These are phyloP conservation scores for Galaxea fascicularis DNA, from an alignment of 92 coral and sea anemone genomes.

Conservation along the genomic window DNA sequence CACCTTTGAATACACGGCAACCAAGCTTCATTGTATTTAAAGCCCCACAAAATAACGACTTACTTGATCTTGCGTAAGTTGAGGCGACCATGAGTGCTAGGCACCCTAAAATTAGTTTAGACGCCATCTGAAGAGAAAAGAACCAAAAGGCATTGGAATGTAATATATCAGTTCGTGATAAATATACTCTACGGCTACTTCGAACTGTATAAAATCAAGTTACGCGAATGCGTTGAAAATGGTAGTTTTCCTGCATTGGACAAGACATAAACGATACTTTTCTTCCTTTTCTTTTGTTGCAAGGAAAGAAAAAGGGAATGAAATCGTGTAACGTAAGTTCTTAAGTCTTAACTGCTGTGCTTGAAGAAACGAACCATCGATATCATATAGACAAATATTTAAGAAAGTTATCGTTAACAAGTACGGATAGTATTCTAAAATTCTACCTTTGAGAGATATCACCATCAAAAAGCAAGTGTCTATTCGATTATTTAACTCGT, in stretches of 20 bases:
- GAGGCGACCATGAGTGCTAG: conserved; percentile 90
- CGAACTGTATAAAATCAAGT: no score
- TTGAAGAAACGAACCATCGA: not conserved
- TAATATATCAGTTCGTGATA: not conserved
- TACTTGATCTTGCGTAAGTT: conserved; percentile 94
- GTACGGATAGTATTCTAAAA: not conserved
- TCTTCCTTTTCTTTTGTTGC: no score
- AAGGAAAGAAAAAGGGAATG: not conserved
- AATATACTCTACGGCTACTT: not conserved
- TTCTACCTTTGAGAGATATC: not conserved
- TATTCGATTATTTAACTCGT: not conserved
- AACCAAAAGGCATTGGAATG: not conserved
- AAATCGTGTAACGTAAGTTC: not conserved
- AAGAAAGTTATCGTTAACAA: no score
- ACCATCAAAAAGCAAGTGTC: not conserved
- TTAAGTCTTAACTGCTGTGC: not conserved
- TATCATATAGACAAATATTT: no score
- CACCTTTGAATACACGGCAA: not conserved
- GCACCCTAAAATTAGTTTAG: conserved; percentile 91
- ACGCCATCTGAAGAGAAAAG: conserved; percentile 83
- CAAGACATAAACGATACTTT: no score
- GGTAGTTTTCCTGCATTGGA: no score
- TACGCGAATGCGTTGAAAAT: no score
- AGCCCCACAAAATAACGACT: conserved; percentile 46
- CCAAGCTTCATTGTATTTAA: not conserved